Evolutionary conservation across 2,888 invertebrate species (phyloP).

Genomic region (Cecidostiba fungosa): DNA sequence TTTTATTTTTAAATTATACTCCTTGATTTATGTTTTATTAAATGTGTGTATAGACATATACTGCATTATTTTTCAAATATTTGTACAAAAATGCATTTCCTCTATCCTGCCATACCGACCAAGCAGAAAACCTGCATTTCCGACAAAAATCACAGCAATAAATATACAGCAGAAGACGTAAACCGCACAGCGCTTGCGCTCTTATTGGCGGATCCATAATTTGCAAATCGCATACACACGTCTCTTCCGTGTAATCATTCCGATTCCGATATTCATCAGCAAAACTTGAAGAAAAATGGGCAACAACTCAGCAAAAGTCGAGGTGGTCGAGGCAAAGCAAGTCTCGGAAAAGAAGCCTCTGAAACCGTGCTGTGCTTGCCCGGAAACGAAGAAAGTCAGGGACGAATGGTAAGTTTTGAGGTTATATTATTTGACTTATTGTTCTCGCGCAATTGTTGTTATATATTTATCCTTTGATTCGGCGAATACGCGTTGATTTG

Average conservation of each 20-base stretch:
- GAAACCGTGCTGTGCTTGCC: slow-evolving; percentile 98
- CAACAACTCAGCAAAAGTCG: slow-evolving; percentile 81
- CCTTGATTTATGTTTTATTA: no score
- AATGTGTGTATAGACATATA: no score
- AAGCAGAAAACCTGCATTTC: not conserved
- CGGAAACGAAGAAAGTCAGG: slow-evolving; percentile 94
- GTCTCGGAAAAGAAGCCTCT: slow-evolving; percentile 87
- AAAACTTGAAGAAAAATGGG: slow-evolving; percentile 80
- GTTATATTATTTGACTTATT: slow-evolving; percentile 62
- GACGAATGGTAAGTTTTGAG: slow-evolving; percentile 90
- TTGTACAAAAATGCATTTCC: not conserved
- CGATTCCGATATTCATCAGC: not conserved
- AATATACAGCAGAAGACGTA: not conserved
- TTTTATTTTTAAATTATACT: no score
- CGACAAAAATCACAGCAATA: no score
- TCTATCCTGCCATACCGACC: not conserved
- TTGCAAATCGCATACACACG: not conserved
- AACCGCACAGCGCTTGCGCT: slow-evolving; percentile 30
- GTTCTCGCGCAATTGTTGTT: not conserved
- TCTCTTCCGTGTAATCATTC: not conserved
- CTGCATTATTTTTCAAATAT: not conserved
- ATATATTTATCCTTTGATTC: not conserved
- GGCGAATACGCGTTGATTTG: not conserved
- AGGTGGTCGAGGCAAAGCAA: slow-evolving; percentile 76
- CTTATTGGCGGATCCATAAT: not conserved